Conservation (phyloP, 2,797 vertebrate species). For the Mormyrops boulengeri region DNA sequence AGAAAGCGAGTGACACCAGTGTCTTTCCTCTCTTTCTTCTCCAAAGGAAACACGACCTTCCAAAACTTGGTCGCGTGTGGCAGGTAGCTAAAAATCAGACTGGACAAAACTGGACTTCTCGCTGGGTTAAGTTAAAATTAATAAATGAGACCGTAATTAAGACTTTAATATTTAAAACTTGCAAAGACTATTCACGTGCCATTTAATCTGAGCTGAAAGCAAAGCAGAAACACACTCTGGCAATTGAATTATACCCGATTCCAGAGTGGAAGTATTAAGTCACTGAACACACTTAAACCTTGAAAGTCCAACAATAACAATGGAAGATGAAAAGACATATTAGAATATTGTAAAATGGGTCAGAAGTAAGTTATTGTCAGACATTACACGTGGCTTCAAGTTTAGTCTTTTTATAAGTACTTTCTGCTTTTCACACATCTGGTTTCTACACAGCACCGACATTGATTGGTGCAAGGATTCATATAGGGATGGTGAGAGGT, state of each 20-base stretch:
- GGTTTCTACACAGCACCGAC: not conserved
- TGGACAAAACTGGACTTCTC: constrained; percentile 5
- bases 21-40: constrained; percentile 26
- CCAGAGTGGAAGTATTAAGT: not conserved
- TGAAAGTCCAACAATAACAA: not conserved
- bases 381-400: not conserved
- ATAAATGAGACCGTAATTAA: not conserved
- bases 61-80: not conserved
- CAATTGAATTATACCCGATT: not conserved
- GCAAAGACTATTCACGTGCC: not conserved
- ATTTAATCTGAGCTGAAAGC: not conserved
- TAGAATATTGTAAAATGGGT: not conserved
- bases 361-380: not conserved
- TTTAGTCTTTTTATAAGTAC: not conserved
- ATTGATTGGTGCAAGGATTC: not conserved
- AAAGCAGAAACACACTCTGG: not conserved
- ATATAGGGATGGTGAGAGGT: not conserved
- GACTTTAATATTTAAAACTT: not conserved
- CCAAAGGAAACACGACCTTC: constrained; percentile 10
- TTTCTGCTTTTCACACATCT: not conserved
- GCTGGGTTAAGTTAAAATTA: not conserved
- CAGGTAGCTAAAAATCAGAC: not conserved
- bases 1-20: constrained; percentile 35
- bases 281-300: not conserved
- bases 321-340: not conserved